Percentiles rank a stretch among this genome's conserved stretches.
phyloP scores from a whole-genome alignment of 2,113 vertebrate species.

The Catharus fuscescens region DNA sequence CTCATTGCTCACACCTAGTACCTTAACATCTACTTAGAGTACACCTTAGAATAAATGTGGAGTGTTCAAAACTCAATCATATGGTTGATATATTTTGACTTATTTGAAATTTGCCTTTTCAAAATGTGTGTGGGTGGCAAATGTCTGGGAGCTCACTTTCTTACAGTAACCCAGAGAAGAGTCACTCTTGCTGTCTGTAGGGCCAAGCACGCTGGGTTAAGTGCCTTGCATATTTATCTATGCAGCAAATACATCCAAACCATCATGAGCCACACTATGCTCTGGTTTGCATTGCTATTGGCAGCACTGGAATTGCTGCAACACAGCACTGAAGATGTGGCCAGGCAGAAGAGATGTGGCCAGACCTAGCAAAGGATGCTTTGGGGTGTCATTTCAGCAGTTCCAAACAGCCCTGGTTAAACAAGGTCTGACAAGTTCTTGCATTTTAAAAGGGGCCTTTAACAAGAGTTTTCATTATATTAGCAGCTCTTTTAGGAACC shows the following conservation, averaged over 20 bases:
- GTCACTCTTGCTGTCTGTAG: background rate
- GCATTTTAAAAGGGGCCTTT: background rate
- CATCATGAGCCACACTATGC: background rate
- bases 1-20: background rate
- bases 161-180: background rate
- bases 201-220: background rate
- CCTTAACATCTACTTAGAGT: too few species aligned
- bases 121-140: background rate
- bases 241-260: background rate
- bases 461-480: background rate
- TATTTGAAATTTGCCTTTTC: background rate
- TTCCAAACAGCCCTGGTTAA: background rate
- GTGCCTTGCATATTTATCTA: background rate
- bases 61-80: background rate
- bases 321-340: background rate
- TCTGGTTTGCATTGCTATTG: background rate
- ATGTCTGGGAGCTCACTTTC: background rate
- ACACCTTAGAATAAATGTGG: background rate
- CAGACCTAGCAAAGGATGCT: background rate
- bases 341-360: background rate
- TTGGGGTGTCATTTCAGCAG: background rate
- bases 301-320: background rate
- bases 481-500: constrained; percentile 18
- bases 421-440: background rate
- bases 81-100: background rate